These are phyloP conservation scores for Lithophane semibrunnea DNA, from an alignment of 2,888 invertebrate species.

Conservation along the genomic window DNA sequence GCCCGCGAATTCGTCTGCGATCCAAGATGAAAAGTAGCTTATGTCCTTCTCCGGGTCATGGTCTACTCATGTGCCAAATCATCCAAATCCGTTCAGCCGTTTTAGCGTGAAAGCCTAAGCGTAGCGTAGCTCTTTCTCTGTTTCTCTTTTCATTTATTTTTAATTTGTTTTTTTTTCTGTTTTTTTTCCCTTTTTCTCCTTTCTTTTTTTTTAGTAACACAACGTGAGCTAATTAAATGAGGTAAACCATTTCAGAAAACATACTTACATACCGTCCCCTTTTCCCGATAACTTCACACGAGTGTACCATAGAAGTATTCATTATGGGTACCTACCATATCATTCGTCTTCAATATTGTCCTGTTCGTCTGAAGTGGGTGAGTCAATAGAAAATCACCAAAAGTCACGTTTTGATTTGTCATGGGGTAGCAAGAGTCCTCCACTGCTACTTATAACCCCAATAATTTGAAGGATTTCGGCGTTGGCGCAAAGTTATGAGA, in stretches of 20 bases:
- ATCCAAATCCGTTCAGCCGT: too few species aligned
- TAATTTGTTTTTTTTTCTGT: too few species aligned
- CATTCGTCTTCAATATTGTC: slow-evolving; percentile 58
- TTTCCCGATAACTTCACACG: slow-evolving; percentile 4
- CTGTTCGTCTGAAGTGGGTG: slow-evolving; percentile 46
- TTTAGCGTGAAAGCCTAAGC: too few species aligned
- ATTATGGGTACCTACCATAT: slow-evolving; percentile 37
- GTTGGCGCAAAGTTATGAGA: slow-evolving; percentile 30
- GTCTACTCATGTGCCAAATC: too few species aligned
- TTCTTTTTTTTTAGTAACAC: too few species aligned
- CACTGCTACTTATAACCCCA: slow-evolving; percentile 71
- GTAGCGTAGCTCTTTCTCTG: too few species aligned
- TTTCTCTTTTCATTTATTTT: too few species aligned
- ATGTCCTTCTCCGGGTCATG: too few species aligned
- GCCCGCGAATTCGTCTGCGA: too few species aligned
- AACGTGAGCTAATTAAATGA: too few species aligned
- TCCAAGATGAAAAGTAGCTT: too few species aligned
- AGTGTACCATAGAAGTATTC: slow-evolving; percentile 30
- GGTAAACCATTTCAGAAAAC: not conserved
- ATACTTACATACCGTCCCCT: not conserved
- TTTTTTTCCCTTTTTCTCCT: too few species aligned
- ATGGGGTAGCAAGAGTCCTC: slow-evolving; percentile 68
- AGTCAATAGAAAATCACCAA: slow-evolving; percentile 65
- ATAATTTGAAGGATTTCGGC: slow-evolving; percentile 67
- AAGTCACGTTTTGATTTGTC: slow-evolving; percentile 75